phyloP scores from a whole-genome alignment of 2,888 invertebrate species.

The Choreutis nemorana region DNA sequence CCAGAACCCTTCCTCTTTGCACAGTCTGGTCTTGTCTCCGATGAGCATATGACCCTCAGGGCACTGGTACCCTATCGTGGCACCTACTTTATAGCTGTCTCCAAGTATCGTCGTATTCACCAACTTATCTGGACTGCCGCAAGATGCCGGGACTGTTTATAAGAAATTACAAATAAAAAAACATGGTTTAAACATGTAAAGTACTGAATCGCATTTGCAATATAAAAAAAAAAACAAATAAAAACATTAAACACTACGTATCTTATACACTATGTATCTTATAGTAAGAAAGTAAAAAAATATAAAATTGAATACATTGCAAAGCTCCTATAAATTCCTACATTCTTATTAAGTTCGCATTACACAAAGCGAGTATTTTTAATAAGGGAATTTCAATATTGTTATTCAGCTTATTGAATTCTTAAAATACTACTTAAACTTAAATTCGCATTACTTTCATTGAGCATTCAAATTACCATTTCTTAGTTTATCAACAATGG shows the following conservation, averaged over 20 bases:
- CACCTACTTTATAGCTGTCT: conserved; percentile 72
- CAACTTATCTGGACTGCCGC: conserved; percentile 87
- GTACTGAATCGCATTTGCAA: too few species aligned
- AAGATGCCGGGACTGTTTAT: conserved; percentile 77
- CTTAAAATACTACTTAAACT: too few species aligned
- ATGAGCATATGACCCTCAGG: conserved; percentile 83
- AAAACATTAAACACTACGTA: conserved; percentile 1
- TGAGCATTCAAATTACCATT: too few species aligned
- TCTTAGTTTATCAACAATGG: too few species aligned
- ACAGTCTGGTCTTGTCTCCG: conserved; percentile 73
- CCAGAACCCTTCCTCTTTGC: conserved; percentile 83
- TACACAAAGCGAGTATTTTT: too few species aligned
- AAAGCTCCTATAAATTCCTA: too few species aligned
- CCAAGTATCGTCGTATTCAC: conserved; percentile 84
- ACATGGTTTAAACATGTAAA: too few species aligned
- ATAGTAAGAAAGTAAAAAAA: neutral
- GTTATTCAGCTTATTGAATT: too few species aligned
- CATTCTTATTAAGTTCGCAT: too few species aligned
- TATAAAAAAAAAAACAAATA: too few species aligned
- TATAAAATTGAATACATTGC: conserved; percentile 4
- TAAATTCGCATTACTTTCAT: too few species aligned
- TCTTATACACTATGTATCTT: conserved; percentile 1
- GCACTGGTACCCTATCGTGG: conserved; percentile 77
- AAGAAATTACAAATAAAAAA: conserved; percentile 11
- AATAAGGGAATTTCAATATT: too few species aligned